Evolutionary conservation across 2,888 invertebrate species (phyloP).

Genomic region (Eupithecia tripunctaria): DNA sequence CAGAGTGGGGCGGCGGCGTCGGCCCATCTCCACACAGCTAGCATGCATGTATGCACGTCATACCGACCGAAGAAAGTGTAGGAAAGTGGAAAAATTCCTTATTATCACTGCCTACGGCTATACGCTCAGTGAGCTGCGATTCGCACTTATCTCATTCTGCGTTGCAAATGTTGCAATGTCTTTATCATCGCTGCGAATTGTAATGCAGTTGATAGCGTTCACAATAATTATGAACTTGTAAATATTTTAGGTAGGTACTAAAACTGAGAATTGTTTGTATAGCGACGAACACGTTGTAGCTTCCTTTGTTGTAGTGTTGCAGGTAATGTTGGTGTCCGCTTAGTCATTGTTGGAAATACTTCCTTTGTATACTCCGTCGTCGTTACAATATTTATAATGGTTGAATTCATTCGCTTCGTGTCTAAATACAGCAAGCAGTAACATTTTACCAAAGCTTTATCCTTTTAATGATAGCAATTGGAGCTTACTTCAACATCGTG

Average conservation of each 20-base stretch:
- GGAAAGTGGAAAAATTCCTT: slow-evolving; percentile 79
- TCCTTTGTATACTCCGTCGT: slow-evolving; percentile 62
- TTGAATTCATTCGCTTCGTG: slow-evolving; percentile 58
- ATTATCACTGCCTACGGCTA: slow-evolving; percentile 57
- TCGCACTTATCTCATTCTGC: slow-evolving; percentile 49
- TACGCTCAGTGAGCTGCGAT: slow-evolving; percentile 55
- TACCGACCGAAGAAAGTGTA: slow-evolving; percentile 72
- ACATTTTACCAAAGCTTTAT: slow-evolving; percentile 53
- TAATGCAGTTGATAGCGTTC: slow-evolving; percentile 8
- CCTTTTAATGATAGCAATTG: slow-evolving; percentile 50
- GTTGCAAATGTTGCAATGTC: slow-evolving; percentile 38
- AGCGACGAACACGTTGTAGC: slow-evolving; percentile 36
- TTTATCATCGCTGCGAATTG: slow-evolving; percentile 13
- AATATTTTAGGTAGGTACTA: slow-evolving; percentile 20
- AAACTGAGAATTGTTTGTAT: slow-evolving; percentile 13
- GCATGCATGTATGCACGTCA: slow-evolving; percentile 68
- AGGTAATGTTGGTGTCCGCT: slow-evolving; percentile 57
- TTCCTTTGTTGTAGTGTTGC: slow-evolving; percentile 56
- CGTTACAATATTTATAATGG: slow-evolving; percentile 62
- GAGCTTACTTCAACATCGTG: slow-evolving; percentile 20
- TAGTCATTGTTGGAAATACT: slow-evolving; percentile 61
- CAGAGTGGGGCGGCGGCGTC: slow-evolving; percentile 54
- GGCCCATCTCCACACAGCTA: slow-evolving; percentile 54
- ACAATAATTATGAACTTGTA: neutral
- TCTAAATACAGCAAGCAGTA: slow-evolving; percentile 51